Base-by-base conservation (phyloP, 2,888 invertebrate species). In the Erebia ligea region DNA sequence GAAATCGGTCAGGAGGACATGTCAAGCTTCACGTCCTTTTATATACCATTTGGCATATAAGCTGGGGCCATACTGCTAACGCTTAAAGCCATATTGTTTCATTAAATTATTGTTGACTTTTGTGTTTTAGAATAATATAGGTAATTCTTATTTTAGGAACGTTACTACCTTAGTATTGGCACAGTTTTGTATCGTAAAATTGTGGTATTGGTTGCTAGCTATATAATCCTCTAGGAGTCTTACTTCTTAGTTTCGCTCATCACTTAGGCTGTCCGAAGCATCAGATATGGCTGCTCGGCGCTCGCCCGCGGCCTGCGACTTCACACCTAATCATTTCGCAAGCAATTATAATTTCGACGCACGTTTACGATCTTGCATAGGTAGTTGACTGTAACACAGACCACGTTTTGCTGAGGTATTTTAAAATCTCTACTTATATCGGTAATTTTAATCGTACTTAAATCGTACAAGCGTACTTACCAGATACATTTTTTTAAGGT, bases 291-390 rank as follows among this genome's bases (percentile, higher is more conserved):
- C 70, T 67, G 79, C 77, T 76, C 68, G 70, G 76, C 80, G 79
- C 77, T 76, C 68, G 74, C 77, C 81, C 77, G 82, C 80, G 83
- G 86, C 86, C 83, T 85, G 84, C 84, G 84, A 84, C 81, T 87
- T 90, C 87, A 84, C 90, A 91, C 91, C 87, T 90, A 87, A 90
- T 90, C 90, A 92, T 91, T 92, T 90, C 82, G 80, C 83, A 77
- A 80, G 81, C 87, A 91, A 90, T 91, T 90, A 90, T 71, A 71
- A 75, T 75, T 73, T 75, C 70, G 73, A 70, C 65, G 68, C 74
- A 61, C 69, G 65, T 73, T 73, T 68, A 68, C 61, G 68, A 66
- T 71, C 66, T 71, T 54, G 21, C 59, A 68, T 58, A 57, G 54
- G 70, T 70, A 57, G 56, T 73, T 68, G 58, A 68, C 57, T 70